Base-by-base conservation (phyloP, 2,888 invertebrate species). In the Cheilosia scutellata region DNA sequence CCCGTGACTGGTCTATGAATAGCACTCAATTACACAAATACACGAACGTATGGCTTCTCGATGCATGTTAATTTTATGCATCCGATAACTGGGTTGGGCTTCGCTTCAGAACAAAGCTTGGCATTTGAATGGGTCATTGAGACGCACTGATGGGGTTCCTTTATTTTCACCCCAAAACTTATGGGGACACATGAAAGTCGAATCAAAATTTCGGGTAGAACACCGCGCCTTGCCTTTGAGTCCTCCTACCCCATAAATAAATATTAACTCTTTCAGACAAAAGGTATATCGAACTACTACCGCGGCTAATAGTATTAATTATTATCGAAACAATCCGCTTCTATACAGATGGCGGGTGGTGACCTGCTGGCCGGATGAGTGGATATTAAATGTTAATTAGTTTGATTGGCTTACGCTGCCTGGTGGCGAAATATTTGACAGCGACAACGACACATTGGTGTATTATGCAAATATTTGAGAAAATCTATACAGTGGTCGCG, bases 21-120 rank as follows among this genome's bases (percentile, higher is more conserved):
- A 82, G 70, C 65, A 40, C 78, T 66, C 75, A 58, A 65, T 65
- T 75, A 66, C 27, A 63, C 25, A 29, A 71, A 63, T 20, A 65
- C 57, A 55, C 55, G 27, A 37, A 37, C 5, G 27, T 2, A 20
- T 37, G 37, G 20, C 40, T 40, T 37, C 20, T 51, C 66, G 40
- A 84, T 84, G 80, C 84, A 84, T 76, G 84, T 65, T 84, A 80
- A 84, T 84, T 84, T 80, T 80, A 84, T 84, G 84, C 84, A 84
- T 84, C 84, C 70, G 80, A 75, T 76, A 84, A 60, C 71, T 84
- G 75, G 75, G 70, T 66, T 71, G 65, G 80, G 80, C 70, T 65
- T 49, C 63, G 65, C 65, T 79, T 70, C 40, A 63, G 72, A 78
- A 74, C 75, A 65, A 58, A 57, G 49, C 29, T 16, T n/a, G 55